Evolutionary conservation across 2,113 vertebrate genomes (phyloP).

Genomic region (Alouatta palliata): DNA sequence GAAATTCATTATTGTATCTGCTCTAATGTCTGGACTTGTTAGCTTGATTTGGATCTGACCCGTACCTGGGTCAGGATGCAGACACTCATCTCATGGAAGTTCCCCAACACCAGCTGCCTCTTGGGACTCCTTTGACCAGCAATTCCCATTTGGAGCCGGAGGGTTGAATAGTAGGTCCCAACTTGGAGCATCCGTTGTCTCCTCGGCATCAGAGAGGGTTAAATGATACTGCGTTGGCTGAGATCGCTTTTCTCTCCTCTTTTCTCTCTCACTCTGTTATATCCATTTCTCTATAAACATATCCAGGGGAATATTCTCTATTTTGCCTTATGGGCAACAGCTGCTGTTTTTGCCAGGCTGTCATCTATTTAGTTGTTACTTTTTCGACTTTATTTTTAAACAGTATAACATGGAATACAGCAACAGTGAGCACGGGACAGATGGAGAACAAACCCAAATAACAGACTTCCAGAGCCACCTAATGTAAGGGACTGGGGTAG

Average conservation of each 20-base stretch:
- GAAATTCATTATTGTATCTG: neutral
- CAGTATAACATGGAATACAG: constrained; percentile 58
- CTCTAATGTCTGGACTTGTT: neutral
- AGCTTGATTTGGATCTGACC: neutral
- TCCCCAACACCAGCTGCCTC: neutral
- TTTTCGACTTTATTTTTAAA: constrained; percentile 81
- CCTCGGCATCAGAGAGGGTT: neutral
- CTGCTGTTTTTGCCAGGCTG: constrained; percentile 80
- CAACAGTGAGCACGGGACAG: constrained; percentile 60
- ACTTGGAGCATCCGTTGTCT: neutral
- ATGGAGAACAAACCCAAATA: constrained; percentile 59
- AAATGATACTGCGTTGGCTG: accelerated
- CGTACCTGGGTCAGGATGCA: neutral
- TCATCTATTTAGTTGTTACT: constrained; percentile 81
- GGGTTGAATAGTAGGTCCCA: neutral
- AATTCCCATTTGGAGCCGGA: accelerated
- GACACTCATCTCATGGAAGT: neutral
- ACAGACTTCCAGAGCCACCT: constrained; percentile 59
- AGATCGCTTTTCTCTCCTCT: neutral
- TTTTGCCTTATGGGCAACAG: constrained; percentile 80
- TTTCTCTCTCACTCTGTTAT: neutral
- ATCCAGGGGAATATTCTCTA: constrained; percentile 67
- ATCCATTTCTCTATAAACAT: constrained; percentile 52
- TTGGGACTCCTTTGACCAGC: neutral
- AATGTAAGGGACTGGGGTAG: constrained; percentile 51